Conservation (phyloP, 2,797 vertebrate genomes). For the Spinus pinus region DNA sequence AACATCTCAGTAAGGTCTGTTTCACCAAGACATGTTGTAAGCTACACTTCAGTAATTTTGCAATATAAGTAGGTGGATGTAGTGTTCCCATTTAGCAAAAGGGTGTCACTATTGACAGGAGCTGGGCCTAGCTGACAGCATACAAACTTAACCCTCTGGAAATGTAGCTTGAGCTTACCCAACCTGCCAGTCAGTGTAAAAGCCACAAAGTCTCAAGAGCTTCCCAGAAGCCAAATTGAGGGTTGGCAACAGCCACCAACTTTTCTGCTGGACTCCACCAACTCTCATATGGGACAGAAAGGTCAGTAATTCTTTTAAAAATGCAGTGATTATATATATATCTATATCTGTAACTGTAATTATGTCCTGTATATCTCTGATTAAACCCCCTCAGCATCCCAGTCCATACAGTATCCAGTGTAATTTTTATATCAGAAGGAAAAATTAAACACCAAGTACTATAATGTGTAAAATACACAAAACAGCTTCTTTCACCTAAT, state of each 20-base stretch:
- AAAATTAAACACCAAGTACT: not conserved
- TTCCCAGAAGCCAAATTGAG: not conserved
- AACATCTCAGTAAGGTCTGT: not conserved
- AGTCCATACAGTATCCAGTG: not conserved
- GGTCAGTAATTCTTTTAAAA: not conserved
- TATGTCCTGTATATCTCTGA: not conserved
- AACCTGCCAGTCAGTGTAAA: not conserved
- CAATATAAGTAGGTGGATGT: not conserved
- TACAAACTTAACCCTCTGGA: not conserved
- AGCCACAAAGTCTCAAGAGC: not conserved
- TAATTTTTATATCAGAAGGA: not conserved
- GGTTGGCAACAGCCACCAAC: fast-evolving
- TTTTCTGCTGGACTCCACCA: not conserved
- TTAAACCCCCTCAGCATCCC: not conserved
- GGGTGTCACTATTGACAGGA: not conserved
- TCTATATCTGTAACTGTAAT: not conserved
- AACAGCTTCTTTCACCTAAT: not conserved
- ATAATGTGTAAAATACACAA: not conserved
- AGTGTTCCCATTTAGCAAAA: not conserved
- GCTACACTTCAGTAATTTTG: not conserved
- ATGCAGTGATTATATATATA: too few relatives aligned
- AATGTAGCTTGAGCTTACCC: not conserved
- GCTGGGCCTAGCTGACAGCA: not conserved
- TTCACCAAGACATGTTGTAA: not conserved
- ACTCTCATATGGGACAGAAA: not conserved